Base-by-base conservation (phyloP, 2,888 invertebrate species). In the Drosophila neonasuta region DNA sequence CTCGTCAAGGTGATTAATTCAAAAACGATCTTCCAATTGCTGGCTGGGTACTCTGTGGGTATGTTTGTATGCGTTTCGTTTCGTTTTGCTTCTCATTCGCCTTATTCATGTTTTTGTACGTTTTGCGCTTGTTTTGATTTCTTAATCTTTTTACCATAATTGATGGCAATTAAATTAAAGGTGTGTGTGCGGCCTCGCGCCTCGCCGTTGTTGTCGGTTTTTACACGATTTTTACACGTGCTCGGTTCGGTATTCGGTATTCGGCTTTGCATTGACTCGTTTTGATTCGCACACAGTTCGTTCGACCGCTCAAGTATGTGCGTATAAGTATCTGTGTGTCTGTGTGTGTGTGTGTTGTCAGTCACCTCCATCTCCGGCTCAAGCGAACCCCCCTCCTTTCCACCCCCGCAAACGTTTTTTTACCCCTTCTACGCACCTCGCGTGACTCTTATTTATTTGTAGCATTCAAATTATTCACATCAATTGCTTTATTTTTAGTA, bases 81-180 rank as follows among this genome's bases (percentile, higher is more conserved):
- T 69, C 67, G 68, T 71, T 86, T 75, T 76, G 64, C 66, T 54
- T 51, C 75, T 66, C 73, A 74, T 86, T 86, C 87, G 58, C 71
- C 76, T 73, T 81, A 78, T 81, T 72, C 68, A 73, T 77, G 71
- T 85, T 85, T 68, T 67, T 81, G 61, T 77, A 77, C 77, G 72
- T 72, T 84, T 79, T 88, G 74, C 68, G 86, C 77, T 87, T 86
- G 79, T 87, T 88, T 87, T 87, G 83, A 87, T 87, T 87, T 87
- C 87, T 87, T 87, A 86, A 88, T 87, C 84, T 83, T 86, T 88
- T 88, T 79, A 81, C 80, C 88, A 78, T 86, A 86, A 85, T 87
- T 85, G 88, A 86, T 85, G 85, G 84, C 88, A 87, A 85, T 85
- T 85, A 87, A 87, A 79, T 80, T 76, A 84, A 85, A 84, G 88